A percentile compares a stretch with the other conserved stretches of the same genome.
phyloP scores from a whole-genome alignment of 1,140 invertebrate species.

The Bombyx mori region ASM3026992v2 NC_085118.1:3253501-3254000 shows the following conservation, averaged over 20 bases:
- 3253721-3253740: background rate
- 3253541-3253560: slow-evolving; percentile 14
- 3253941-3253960: too few species aligned
- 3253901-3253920: slow-evolving; percentile 51
- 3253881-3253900: slow-evolving; percentile 61
- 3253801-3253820: slow-evolving; percentile 18
- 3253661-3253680: too few species aligned
- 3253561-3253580: too few species aligned
- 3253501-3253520: slow-evolving; percentile 47
- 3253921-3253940: background rate
- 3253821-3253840: slow-evolving; percentile 29
- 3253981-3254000: too few species aligned
- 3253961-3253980: too few species aligned
- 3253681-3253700: too few species aligned
- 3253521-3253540: slow-evolving; percentile 37
- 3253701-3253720: too few species aligned
- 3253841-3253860: slow-evolving; percentile 10
- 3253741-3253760: background rate
- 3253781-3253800: background rate
- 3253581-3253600: too few species aligned
- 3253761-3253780: slow-evolving; percentile 1
- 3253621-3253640: too few species aligned
- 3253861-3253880: slow-evolving; percentile 44
- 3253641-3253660: too few species aligned
- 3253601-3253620: too few species aligned